These are phyloP conservation scores for Sanderia malayensis DNA, from an alignment of 30 jellyfish, hydroid and myxozoan species.

Conservation along the genomic window DNA sequence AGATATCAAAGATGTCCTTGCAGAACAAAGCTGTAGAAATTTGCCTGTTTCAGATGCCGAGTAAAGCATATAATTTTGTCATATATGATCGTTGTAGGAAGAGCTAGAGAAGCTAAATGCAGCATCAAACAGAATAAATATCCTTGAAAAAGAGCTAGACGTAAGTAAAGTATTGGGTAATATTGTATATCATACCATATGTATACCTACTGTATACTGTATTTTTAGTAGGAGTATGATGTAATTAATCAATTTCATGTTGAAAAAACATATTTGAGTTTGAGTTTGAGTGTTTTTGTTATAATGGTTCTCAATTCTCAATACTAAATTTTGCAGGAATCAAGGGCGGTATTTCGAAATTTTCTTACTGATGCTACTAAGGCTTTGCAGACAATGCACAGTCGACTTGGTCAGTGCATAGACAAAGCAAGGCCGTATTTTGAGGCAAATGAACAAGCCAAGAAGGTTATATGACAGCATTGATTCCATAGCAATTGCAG, in stretches of 20 bases:
- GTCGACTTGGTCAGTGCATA: slow-evolving; percentile 72
- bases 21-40: not conserved
- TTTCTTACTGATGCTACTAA: slow-evolving; percentile 81
- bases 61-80: no score
- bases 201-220: not conserved
- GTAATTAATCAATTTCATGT: no score
- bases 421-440: slow-evolving; percentile 97
- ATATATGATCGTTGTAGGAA: slow-evolving; percentile 54
- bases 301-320: not conserved
- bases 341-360: slow-evolving; percentile 82
- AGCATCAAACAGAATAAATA: slow-evolving; percentile 80
- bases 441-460: slow-evolving; percentile 82
- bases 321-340: slow-evolving; percentile 67
- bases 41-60: not conserved
- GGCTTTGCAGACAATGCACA: slow-evolving; percentile 57
- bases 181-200: not conserved
- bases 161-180: slow-evolving; percentile 32
- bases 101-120: slow-evolving; percentile 88
- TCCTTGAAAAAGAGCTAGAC: slow-evolving; percentile 89
- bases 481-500: no score
- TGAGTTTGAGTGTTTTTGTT: not conserved
- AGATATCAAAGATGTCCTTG: not conserved
- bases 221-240: not conserved
- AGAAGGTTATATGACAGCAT: no score
- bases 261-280: no score